Base-by-base conservation (phyloP, 92 coral and sea anemone genomes). In the Montipora capitata region DNA sequence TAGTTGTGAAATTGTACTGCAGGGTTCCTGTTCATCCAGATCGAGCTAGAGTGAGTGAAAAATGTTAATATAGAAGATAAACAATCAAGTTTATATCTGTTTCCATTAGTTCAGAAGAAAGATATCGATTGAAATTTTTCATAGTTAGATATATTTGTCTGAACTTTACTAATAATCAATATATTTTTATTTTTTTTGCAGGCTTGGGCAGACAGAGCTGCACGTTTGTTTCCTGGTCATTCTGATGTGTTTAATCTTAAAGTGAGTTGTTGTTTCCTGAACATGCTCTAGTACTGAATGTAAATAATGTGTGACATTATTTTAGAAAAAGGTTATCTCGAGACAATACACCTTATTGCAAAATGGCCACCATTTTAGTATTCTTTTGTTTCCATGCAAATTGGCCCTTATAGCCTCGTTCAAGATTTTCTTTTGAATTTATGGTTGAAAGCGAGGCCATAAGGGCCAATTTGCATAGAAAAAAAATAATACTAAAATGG, bases 141-240 rank as follows among this genome's bases (percentile, higher is more conserved):
- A 5, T 62, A 15, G 35, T 5, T 4, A 16, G 67, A 62, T 5
- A 62, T 5, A 17, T 18, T 12, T 42, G 18, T 39, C 51, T n/a
- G 72, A 14, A 3, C 9, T 44, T 2, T 13, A 87, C 14, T 18
- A 5, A 6, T 39, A 15, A 17, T 74, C 9, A 48, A 1, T 27
- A 20, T 48, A 48, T 8, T 44, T 0, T 68, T 51, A 8, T 3
- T 5, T 77, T 71, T 40, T 61, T 27, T 68, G 15, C 58, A 98
- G 99, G 99, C 98, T 15, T 98, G 99, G 99, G 99, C 99, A 58
- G 99, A 98, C 80, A 93, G 96, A 88, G 99, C 98, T 57, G 97
- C 99, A 39, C 89, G 96, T 79, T 89, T 87, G 76, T 94, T 92
- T 58, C 99, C 99, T 65, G 99, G 98, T 4, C 98, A 98, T 74